Conservation (phyloP, 2,797 vertebrate species). For the Chromis chromis region DNA sequence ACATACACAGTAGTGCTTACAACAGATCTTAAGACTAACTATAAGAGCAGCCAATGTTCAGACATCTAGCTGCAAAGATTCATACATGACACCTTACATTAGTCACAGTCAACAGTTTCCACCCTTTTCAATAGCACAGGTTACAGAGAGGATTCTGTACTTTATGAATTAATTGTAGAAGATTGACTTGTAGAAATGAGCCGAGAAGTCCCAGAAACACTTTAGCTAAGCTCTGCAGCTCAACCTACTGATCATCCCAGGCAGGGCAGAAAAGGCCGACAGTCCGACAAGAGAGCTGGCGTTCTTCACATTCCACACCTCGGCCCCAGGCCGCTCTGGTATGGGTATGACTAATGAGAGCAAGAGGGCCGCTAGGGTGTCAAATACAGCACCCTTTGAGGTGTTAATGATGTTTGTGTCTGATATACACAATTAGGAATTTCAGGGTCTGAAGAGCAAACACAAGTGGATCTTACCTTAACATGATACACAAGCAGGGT, state of each 20-base stretch:
- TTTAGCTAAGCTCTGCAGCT: constrained; percentile 7
- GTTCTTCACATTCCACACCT: constrained; percentile 72
- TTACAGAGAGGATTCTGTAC: no score
- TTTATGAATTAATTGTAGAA: neutral
- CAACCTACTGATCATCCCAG: constrained; percentile 32
- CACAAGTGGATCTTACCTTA: constrained; percentile 29
- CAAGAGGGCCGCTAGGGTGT: constrained; percentile 50
- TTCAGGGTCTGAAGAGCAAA: constrained; percentile 27
- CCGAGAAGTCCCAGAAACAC: neutral
- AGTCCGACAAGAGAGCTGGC: constrained; percentile 42
- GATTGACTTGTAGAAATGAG: neutral
- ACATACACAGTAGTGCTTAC: neutral
- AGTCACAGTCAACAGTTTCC: no score
- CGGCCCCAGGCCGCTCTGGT: constrained; percentile 56
- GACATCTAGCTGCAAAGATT: no score
- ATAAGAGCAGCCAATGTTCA: neutral
- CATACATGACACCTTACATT: no score
- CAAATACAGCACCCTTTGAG: constrained; percentile 59
- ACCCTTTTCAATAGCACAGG: no score
- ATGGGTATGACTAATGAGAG: constrained; percentile 66
- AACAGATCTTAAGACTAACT: neutral
- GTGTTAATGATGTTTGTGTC: constrained; percentile 55
- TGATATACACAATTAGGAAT: constrained; percentile 53
- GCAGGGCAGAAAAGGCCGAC: constrained; percentile 36
- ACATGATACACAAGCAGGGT: constrained; percentile 16